Evolutionary conservation across 2,113 vertebrate species (phyloP).

Genomic region (Lanius collurio): DNA sequence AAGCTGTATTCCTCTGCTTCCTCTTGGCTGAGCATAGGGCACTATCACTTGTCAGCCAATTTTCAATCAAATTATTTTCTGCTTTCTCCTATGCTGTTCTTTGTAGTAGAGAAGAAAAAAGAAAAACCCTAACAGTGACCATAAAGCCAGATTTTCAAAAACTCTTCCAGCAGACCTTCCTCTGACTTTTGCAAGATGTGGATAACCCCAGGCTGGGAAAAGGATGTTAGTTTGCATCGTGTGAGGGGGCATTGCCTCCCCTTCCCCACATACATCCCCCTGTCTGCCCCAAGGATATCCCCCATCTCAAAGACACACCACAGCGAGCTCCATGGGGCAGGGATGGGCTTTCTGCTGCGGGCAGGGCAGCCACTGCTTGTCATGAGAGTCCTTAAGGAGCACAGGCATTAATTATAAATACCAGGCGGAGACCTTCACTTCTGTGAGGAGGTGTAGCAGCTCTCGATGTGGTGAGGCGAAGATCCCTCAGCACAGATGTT

Average conservation of each 20-base stretch:
- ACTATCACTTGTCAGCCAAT: not conserved
- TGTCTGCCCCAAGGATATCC: fast-evolving
- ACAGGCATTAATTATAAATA: not conserved
- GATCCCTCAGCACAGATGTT: not conserved
- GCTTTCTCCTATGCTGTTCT: not conserved
- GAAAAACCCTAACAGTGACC: not conserved
- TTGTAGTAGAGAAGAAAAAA: not conserved
- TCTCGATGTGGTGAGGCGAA: not conserved
- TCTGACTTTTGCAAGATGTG: not conserved
- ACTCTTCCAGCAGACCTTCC: not conserved
- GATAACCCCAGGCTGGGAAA: not conserved
- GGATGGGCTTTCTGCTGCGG: fast-evolving
- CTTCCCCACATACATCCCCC: fast-evolving
- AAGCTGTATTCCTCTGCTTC: not conserved
- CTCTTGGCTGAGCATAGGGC: fast-evolving
- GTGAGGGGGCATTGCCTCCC: fast-evolving
- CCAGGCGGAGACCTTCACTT: not conserved
- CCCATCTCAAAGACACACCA: fast-evolving
- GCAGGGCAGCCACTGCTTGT: not conserved
- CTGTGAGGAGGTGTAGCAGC: not conserved
- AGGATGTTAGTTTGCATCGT: too few relatives aligned
- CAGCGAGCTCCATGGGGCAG: fast-evolving
- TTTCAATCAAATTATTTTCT: not conserved
- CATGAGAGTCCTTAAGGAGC: fast-evolving
- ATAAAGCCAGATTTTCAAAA: not conserved